These are phyloP conservation scores for Ceyx margarethae DNA, from an alignment of 2,113 vertebrate species.

Conservation along the genomic window DNA sequence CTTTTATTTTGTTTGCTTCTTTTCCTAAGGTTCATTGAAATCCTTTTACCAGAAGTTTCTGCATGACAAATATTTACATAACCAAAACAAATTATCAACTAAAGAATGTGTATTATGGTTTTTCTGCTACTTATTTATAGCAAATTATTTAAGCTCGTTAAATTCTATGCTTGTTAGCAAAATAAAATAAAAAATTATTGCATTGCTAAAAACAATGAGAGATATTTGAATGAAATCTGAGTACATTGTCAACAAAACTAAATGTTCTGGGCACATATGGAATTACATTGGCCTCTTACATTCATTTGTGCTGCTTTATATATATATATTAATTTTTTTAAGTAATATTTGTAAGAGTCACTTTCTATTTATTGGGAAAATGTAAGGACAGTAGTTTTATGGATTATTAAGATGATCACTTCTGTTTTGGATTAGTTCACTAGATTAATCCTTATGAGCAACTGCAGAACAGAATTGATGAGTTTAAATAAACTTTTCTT, in stretches of 20 bases:
- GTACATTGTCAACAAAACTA: neutral
- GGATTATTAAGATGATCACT: neutral
- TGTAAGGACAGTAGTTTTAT: neutral
- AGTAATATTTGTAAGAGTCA: neutral
- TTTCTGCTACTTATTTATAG: neutral
- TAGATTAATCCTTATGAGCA: neutral
- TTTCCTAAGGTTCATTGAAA: neutral
- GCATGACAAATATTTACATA: neutral
- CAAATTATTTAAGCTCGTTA: neutral
- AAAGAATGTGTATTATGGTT: neutral
- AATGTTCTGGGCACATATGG: neutral
- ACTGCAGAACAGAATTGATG: neutral
- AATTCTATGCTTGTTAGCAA: neutral
- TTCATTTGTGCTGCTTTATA: neutral
- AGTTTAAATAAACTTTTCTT: neutral
- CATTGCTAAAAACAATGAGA: neutral
- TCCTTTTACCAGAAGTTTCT: neutral
- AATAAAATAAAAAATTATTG: neutral
- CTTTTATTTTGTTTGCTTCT: neutral
- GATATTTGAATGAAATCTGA: neutral
- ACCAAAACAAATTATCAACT: neutral
- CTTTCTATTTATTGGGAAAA: neutral
- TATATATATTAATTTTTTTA: neutral
- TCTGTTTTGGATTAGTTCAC: neutral
- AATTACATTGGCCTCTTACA: neutral